phyloP scores from a whole-genome alignment of 1,140 invertebrate genomes.

The Eumeta japonica region DNA sequence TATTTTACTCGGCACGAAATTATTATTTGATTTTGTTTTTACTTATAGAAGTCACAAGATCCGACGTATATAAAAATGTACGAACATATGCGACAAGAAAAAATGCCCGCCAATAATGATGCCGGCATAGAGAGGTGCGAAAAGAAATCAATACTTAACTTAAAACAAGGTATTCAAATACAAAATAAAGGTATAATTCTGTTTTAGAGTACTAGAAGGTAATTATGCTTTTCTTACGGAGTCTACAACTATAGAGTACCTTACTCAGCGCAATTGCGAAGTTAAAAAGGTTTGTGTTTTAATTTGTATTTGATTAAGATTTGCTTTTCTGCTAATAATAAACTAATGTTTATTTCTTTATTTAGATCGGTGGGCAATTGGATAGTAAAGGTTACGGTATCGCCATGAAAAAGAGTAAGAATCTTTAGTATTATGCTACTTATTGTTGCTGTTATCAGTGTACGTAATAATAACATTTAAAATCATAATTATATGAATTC shows the following conservation, averaged over 20 bases:
- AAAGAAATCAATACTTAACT: not conserved
- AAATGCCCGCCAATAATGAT: slow-evolving; percentile 68
- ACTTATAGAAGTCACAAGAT: slow-evolving; percentile 64
- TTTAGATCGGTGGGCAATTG: slow-evolving; percentile 69
- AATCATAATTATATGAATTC: too few relatives aligned
- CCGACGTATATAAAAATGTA: slow-evolving; percentile 78
- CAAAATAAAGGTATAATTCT: not conserved
- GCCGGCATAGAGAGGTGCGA: slow-evolving; percentile 68
- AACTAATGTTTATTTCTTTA: too few relatives aligned
- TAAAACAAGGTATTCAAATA: not conserved
- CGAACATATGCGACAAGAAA: slow-evolving; percentile 69
- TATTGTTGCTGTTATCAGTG: too few relatives aligned
- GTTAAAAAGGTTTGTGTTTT: slow-evolving; percentile 75
- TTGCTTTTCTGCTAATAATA: too few relatives aligned
- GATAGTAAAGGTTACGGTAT: slow-evolving; percentile 84
- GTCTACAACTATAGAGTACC: slow-evolving; percentile 78
- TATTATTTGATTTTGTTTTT: not conserved
- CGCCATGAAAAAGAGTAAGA: slow-evolving; percentile 71
- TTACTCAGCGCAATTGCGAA: slow-evolving; percentile 74
- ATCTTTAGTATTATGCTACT: slow-evolving; percentile 2
- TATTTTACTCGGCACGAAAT: not conserved
- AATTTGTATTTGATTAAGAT: too few relatives aligned
- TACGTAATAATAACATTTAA: too few relatives aligned
- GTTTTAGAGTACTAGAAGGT: slow-evolving; percentile 57
- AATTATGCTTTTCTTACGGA: slow-evolving; percentile 88